A percentile compares a stretch with the other conserved stretches of the same genome.
These are phyloP conservation scores for Sterna hirundo DNA, from an alignment of 2,113 vertebrate genomes.

Conservation along the genomic window DNA sequence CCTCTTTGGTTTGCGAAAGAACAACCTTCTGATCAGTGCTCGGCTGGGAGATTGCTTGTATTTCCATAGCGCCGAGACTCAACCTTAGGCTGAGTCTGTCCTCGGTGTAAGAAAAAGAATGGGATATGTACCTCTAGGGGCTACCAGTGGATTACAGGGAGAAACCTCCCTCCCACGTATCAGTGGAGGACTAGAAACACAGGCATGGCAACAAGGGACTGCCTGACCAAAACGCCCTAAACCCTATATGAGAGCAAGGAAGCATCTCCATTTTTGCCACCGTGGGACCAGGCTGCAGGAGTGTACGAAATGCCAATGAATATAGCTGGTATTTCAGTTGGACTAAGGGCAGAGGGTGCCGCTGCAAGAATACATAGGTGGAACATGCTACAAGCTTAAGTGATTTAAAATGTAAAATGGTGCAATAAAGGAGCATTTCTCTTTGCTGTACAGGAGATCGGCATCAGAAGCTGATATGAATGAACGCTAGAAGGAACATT, in stretches of 20 bases:
- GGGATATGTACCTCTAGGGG: background rate
- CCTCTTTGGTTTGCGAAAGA: background rate
- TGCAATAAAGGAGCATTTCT: background rate
- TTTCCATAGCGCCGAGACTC: background rate
- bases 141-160: background rate
- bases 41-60: background rate
- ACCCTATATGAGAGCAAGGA: background rate
- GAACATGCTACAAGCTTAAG: background rate
- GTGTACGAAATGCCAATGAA: background rate
- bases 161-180: background rate
- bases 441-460: background rate
- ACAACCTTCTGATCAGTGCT: background rate
- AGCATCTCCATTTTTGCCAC: background rate
- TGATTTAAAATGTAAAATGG: background rate
- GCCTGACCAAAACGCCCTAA: background rate
- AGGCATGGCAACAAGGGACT: background rate
- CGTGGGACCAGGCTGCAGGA: accelerated
- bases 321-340: background rate
- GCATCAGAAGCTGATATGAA: background rate
- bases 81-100: background rate
- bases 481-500: background rate
- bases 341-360: background rate
- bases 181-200: background rate
- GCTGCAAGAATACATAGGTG: background rate
- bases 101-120: accelerated